Evolutionary conservation across 2,797 vertebrate species (phyloP).

Genomic region (Astyanax mexicanus): DNA sequence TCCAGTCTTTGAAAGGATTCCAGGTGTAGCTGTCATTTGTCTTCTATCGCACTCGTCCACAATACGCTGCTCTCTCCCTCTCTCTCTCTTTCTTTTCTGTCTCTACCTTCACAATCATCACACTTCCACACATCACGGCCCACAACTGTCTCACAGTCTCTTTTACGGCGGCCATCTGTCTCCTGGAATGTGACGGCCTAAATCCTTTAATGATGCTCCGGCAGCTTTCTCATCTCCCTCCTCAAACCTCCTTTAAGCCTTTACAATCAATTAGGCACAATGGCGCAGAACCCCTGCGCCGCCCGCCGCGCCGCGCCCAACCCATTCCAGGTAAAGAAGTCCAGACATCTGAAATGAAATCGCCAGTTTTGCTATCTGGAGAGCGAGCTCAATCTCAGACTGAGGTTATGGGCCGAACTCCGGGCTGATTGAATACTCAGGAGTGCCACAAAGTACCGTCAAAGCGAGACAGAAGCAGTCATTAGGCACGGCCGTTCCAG

Average conservation of each 20-base stretch:
- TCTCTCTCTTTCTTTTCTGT: not conserved
- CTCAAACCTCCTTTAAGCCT: slow-evolving; percentile 29
- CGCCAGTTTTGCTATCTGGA: slow-evolving; percentile 7
- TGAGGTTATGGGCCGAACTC: not conserved
- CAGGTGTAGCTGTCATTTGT: slow-evolving; percentile 11
- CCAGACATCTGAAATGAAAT: slow-evolving; percentile 5
- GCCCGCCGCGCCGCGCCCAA: not conserved
- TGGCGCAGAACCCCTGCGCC: not conserved
- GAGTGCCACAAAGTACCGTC: slow-evolving; percentile 1
- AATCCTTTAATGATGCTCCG: slow-evolving; percentile 37
- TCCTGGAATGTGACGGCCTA: slow-evolving; percentile 10
- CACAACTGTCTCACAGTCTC: not conserved
- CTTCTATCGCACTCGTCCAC: not conserved
- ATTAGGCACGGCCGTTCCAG: slow-evolving; percentile 8
- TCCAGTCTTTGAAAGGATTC: not conserved
- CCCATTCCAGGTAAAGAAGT: slow-evolving; percentile 3
- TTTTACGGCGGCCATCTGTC: slow-evolving; percentile 36
- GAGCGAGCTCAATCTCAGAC: not conserved
- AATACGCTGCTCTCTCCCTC: not conserved
- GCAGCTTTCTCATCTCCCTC: slow-evolving; percentile 17
- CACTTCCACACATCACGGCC: slow-evolving; percentile 13
- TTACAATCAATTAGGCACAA: slow-evolving; percentile 31
- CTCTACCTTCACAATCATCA: not conserved
- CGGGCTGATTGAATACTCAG: slow-evolving; percentile 2
- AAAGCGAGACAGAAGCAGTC: slow-evolving; percentile 16